Conservation (phyloP, 2,888 invertebrate genomes). For the Drosophila picticornis region DNA sequence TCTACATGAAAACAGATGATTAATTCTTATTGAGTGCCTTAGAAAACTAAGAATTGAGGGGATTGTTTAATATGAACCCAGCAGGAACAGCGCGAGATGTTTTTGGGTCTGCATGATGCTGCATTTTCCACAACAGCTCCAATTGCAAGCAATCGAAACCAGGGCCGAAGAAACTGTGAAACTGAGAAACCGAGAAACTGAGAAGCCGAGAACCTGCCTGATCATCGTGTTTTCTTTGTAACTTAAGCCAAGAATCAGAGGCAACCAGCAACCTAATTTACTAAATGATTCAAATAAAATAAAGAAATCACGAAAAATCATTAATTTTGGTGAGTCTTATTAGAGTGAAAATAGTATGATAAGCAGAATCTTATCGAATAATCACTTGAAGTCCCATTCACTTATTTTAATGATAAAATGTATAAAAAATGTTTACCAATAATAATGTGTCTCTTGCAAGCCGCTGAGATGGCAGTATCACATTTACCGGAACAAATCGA, state of each 20-base stretch:
- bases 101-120: not conserved
- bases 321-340: not conserved
- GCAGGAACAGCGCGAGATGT: not conserved
- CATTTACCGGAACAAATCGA: conserved; percentile 58
- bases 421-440: conserved; percentile 4
- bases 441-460: conserved; percentile 22
- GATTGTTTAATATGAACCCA: not conserved
- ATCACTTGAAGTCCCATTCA: not conserved
- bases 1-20: not conserved
- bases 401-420: not conserved
- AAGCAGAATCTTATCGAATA: not conserved
- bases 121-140: not conserved
- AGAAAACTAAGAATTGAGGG: not conserved
- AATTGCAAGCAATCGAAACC: conserved; percentile 1
- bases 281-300: not conserved
- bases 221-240: not conserved
- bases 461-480: conserved; percentile 38
- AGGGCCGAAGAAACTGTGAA: not conserved
- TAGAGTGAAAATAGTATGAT: not conserved
- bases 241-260: not conserved
- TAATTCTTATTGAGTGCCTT: not conserved
- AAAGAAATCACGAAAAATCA: not conserved
- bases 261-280: not conserved
- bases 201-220: not conserved
- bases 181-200: not conserved